Evolutionary conservation across 2,113 vertebrate genomes (phyloP).

Genomic region (Ictalurus furcatus): DNA sequence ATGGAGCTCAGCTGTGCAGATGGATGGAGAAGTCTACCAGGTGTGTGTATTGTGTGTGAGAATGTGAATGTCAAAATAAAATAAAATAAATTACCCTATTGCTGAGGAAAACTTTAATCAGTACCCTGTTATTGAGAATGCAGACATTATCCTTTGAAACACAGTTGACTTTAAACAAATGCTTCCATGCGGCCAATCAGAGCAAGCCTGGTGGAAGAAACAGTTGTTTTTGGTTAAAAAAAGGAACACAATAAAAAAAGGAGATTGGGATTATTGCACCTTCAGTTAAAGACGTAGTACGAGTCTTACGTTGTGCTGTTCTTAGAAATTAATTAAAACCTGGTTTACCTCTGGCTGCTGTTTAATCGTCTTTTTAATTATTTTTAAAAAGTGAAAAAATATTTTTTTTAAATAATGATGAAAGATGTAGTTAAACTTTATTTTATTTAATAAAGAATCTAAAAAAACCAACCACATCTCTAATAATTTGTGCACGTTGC

Average conservation of each 20-base stretch:
- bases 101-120: not conserved
- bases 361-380: not conserved
- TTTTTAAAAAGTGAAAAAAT: not conserved
- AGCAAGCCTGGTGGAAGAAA: not conserved
- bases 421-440: not conserved
- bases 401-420: not conserved
- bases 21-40: conserved; percentile 82
- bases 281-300: not conserved
- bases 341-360: not conserved
- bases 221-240: not conserved
- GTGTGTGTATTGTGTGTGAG: conserved; percentile 70
- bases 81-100: not conserved
- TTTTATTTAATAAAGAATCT: not conserved
- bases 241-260: not conserved
- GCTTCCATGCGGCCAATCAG: not conserved
- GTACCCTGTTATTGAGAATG: not conserved
- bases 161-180: not conserved
- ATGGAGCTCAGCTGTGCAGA: conserved; percentile 82
- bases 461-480: too few relatives aligned
- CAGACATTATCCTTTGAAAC: not conserved
- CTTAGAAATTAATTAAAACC: not conserved
- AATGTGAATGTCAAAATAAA: not conserved
- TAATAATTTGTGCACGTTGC: not conserved
- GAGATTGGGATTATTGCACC: not conserved
- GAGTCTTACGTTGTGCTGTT: not conserved